These are phyloP conservation scores for Dicycla oo DNA, from an alignment of 2,888 invertebrate species.

Conservation along the genomic window DNA sequence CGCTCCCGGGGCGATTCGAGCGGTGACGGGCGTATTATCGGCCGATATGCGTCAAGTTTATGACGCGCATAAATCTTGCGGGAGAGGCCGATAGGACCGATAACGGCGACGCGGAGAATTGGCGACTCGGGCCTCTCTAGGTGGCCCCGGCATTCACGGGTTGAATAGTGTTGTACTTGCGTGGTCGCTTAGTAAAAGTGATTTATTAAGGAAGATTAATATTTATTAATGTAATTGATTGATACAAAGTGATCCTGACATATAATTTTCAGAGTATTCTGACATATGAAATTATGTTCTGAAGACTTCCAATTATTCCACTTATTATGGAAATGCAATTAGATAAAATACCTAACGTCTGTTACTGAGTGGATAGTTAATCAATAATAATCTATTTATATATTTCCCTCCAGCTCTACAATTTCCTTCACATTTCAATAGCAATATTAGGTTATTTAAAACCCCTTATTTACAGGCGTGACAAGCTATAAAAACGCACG, in stretches of 20 bases:
- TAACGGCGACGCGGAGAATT: constrained; percentile 62
- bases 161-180: constrained; percentile 46
- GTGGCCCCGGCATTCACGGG: constrained; percentile 64
- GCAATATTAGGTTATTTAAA: too few relatives aligned
- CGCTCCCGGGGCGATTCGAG: constrained; percentile 54
- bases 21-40: constrained; percentile 69
- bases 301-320: constrained; percentile 16
- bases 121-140: constrained; percentile 61
- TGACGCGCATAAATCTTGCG: constrained; percentile 76
- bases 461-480: too few relatives aligned
- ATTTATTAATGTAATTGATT: constrained; percentile 52
- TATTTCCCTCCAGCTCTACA: too few relatives aligned
- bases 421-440: too few relatives aligned
- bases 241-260: constrained; percentile 28
- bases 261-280: constrained; percentile 11
- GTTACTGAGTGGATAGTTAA: too few relatives aligned
- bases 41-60: constrained; percentile 74
- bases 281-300: constrained; percentile 11
- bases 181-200: constrained; percentile 35
- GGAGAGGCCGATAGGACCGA: constrained; percentile 66
- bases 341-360: background rate
- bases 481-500: too few relatives aligned
- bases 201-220: constrained; percentile 51
- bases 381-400: background rate
- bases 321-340: constrained; percentile 4